These are phyloP conservation scores for Neopipo cinnamomea DNA, from an alignment of 2,113 vertebrate species.

Conservation along the genomic window DNA sequence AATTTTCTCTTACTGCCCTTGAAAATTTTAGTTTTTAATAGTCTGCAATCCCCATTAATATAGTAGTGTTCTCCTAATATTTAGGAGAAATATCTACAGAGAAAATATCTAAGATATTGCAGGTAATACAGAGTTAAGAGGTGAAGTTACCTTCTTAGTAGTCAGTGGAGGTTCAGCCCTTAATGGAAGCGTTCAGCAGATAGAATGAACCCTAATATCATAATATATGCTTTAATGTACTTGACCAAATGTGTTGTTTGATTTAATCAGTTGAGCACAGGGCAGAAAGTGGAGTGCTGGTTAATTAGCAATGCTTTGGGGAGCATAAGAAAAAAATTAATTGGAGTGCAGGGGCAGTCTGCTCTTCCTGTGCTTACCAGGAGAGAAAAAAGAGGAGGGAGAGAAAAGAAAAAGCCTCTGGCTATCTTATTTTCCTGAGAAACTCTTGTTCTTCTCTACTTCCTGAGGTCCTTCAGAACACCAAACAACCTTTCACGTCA, in stretches of 20 bases:
- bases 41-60: background rate
- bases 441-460: background rate
- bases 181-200: background rate
- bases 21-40: background rate
- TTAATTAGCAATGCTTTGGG: background rate
- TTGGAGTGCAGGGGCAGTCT: background rate
- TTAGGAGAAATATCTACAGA: no score
- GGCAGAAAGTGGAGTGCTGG: background rate
- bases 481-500: fast-evolving
- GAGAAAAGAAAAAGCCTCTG: background rate
- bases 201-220: background rate
- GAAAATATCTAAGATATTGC: background rate
- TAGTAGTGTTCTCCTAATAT: background rate
- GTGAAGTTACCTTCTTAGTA: background rate
- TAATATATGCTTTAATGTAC: background rate
- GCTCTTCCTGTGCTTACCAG: background rate
- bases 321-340: background rate
- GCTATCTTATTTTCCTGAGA: background rate
- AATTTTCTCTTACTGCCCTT: background rate
- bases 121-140: background rate
- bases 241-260: background rate
- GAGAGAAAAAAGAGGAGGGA: background rate
- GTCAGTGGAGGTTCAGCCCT: background rate
- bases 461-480: background rate
- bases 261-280: background rate